Percentiles rank a stretch among this genome's conserved stretches.
These are phyloP conservation scores for Anoplopoma fimbria DNA, from an alignment of 2,113 vertebrate genomes.

Conservation along the genomic window DNA sequence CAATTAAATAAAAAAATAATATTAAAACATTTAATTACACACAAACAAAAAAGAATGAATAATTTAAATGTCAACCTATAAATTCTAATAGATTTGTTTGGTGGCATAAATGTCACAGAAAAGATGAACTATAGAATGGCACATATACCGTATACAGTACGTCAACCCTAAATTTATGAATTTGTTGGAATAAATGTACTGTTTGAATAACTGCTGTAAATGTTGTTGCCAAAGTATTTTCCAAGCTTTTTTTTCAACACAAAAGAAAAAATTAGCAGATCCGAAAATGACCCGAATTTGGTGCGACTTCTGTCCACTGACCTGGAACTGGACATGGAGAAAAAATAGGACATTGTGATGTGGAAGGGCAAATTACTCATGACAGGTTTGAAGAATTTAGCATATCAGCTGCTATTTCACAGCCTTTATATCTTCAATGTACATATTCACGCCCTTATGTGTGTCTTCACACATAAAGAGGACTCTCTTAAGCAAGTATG, in stretches of 20 bases:
- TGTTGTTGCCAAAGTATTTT: too few relatives aligned
- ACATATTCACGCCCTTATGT: constrained; percentile 26
- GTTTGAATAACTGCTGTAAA: neutral
- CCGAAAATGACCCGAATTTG: constrained; percentile 66
- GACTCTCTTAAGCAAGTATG: neutral
- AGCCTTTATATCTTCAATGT: constrained; percentile 39
- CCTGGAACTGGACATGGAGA: constrained; percentile 69
- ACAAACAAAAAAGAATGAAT: neutral
- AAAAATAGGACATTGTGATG: constrained; percentile 72
- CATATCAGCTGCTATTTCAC: constrained; percentile 52
- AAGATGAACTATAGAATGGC: too few relatives aligned
- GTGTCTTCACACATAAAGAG: constrained; percentile 19
- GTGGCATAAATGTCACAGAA: constrained; percentile 16
- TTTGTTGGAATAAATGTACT: neutral
- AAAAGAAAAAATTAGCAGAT: constrained; percentile 55
- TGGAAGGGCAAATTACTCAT: constrained; percentile 61
- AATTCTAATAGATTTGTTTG: neutral
- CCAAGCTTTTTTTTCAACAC: too few relatives aligned
- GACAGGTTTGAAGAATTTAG: constrained; percentile 68
- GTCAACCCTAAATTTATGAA: neutral
- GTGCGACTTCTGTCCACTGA: constrained; percentile 71
- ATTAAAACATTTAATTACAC: neutral
- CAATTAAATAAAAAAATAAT: neutral
- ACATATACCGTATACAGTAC: too few relatives aligned
- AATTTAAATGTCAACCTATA: neutral